phyloP scores from a whole-genome alignment of 2,888 invertebrate species.

The Arctia plantaginis region DNA sequence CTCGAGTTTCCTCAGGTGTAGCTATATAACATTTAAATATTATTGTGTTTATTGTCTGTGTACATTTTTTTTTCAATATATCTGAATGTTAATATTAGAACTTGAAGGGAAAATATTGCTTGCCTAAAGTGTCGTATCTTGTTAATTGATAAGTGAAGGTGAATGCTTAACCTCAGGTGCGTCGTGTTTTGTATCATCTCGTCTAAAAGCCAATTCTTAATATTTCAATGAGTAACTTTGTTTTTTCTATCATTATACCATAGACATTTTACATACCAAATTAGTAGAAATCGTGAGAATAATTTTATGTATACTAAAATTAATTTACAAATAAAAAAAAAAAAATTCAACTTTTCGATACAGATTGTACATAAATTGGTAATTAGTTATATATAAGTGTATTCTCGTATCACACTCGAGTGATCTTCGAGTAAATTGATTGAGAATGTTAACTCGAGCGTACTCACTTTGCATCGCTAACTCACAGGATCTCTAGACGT shows the following conservation, averaged over 20 bases:
- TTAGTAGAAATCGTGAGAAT: neutral
- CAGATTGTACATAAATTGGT: neutral
- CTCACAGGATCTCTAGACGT: constrained; percentile 45
- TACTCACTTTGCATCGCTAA: constrained; percentile 25
- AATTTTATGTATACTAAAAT: neutral
- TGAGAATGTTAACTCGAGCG: constrained; percentile 20
- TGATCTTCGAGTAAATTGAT: neutral
- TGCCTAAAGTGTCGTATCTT: neutral
- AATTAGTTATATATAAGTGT: neutral
- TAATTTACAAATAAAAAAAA: neutral
- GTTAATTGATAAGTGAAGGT: neutral
- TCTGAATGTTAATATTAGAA: neutral
- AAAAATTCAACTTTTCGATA: neutral
- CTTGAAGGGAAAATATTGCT: neutral
- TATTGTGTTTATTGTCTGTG: constrained; percentile 5
- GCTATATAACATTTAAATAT: constrained; percentile 1
- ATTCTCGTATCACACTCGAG: constrained; percentile 2
- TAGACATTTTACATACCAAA: neutral
- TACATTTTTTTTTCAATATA: neutral
- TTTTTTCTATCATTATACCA: neutral
- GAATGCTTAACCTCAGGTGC: neutral
- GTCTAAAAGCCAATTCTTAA: neutral
- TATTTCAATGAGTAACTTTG: neutral
- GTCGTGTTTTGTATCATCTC: neutral
- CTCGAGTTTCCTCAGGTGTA: constrained; percentile 13